Conservation (phyloP, 2,113 vertebrate species). For the Bos indicus region DNA sequence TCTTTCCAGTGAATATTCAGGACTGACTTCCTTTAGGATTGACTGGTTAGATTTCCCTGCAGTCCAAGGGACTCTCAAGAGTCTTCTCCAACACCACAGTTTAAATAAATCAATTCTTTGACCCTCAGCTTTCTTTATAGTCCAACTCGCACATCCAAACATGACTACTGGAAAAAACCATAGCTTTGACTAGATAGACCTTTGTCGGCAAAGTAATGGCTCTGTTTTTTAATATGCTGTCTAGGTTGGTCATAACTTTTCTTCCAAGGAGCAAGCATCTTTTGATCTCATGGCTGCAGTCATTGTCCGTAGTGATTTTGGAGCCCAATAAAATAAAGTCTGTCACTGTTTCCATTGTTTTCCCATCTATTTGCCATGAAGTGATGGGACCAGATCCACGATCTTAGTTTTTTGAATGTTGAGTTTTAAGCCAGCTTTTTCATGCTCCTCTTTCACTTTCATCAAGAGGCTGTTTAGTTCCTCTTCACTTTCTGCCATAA, state of each 20-base stretch:
- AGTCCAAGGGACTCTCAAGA: background rate
- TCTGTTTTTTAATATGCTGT: background rate
- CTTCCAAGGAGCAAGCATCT: background rate
- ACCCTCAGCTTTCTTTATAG: background rate
- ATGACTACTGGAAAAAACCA: background rate
- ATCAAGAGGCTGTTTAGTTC: background rate
- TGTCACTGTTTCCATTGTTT: background rate
- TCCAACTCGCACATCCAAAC: fast-evolving
- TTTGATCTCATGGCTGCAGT: background rate
- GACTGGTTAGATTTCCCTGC: background rate
- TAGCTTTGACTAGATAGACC: background rate
- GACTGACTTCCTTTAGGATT: background rate
- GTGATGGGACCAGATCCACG: background rate
- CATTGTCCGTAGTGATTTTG: background rate
- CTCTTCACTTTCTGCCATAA: background rate
- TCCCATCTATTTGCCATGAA: background rate
- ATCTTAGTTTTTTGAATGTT: background rate
- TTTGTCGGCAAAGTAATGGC: background rate
- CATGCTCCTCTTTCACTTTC: background rate
- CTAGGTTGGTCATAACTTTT: background rate
- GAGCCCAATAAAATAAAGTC: background rate
- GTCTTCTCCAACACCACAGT: background rate
- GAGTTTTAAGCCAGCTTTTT: background rate
- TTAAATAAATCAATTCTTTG: background rate
- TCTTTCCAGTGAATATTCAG: background rate